Evolutionary conservation across 2,113 vertebrate genomes (phyloP).

Genomic region (Triplophysa dalaica): DNA sequence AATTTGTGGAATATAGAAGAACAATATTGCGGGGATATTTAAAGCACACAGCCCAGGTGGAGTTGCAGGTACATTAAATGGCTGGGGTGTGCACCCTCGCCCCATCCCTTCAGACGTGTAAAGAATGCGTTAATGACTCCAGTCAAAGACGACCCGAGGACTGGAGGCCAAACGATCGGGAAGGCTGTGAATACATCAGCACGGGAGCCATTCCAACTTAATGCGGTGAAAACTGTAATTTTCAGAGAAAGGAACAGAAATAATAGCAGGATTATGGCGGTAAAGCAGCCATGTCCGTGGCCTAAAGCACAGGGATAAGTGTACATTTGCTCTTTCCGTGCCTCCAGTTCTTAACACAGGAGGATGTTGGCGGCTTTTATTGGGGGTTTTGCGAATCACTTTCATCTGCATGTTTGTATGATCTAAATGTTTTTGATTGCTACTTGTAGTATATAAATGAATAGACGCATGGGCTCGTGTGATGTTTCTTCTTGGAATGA

Average conservation of each 20-base stretch:
- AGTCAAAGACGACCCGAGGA: constrained; percentile 53
- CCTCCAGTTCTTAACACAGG: constrained; percentile 32
- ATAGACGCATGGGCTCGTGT: neutral
- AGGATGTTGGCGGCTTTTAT: constrained; percentile 40
- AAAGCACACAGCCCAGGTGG: constrained; percentile 50
- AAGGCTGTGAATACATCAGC: constrained; percentile 61
- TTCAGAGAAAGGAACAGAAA: constrained; percentile 49
- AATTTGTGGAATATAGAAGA: constrained; percentile 65
- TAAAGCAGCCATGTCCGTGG: constrained; percentile 50
- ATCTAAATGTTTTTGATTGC: constrained; percentile 17
- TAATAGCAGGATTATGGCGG: constrained; percentile 54
- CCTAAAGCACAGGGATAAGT: constrained; percentile 49
- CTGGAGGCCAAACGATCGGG: constrained; percentile 59
- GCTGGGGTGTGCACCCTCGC: constrained; percentile 40
- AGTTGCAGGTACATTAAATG: constrained; percentile 63
- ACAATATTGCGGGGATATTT: constrained; percentile 66
- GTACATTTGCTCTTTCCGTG: constrained; percentile 29
- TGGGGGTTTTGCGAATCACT: constrained; percentile 18
- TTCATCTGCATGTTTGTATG: constrained; percentile 3
- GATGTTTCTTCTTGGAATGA: neutral
- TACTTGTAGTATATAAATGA: constrained; percentile 3
- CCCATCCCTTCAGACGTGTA: constrained; percentile 61
- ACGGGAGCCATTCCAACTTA: constrained; percentile 60
- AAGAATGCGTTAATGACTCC: constrained; percentile 71
- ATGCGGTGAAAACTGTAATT: constrained; percentile 63